Percentiles rank a stretch among this genome's conserved stretches.
Evolutionary conservation across 2,113 vertebrate genomes (phyloP).

Genomic region (Varanus komodoensis): DNA sequence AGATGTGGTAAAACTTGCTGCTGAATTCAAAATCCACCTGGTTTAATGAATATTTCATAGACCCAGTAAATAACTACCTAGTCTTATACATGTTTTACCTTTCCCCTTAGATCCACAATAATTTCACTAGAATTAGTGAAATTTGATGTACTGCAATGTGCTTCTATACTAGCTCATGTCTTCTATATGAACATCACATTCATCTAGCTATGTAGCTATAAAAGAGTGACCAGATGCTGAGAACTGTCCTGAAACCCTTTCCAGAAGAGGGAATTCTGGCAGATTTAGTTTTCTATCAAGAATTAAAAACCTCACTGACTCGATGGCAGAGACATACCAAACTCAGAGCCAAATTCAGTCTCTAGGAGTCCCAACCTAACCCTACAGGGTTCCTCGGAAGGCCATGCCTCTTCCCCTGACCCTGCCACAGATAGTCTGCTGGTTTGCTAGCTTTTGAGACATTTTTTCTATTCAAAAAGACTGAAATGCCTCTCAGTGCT

Average conservation of each 20-base stretch:
- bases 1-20: not conserved
- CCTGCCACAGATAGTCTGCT: too few species aligned
- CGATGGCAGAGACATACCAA: too few species aligned
- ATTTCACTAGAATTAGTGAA: not conserved
- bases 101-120: not conserved
- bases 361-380: too few species aligned
- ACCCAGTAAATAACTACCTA: not conserved
- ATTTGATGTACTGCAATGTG: not conserved
- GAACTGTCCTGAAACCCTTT: not conserved
- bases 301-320: too few species aligned
- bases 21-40: not conserved
- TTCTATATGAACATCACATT: not conserved
- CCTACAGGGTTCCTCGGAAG: too few species aligned
- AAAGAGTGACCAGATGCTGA: too few species aligned
- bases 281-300: not conserved
- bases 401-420: too few species aligned
- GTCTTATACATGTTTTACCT: not conserved
- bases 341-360: too few species aligned
- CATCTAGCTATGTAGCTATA: too few species aligned
- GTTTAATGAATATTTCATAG: not conserved
- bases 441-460: too few species aligned
- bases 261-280: not conserved
- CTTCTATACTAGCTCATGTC: not conserved
- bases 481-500: too few species aligned
- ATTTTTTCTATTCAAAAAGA: too few species aligned